Conservation (phyloP, 1,140 invertebrate genomes). For the Scaptomyza montana region DNA sequence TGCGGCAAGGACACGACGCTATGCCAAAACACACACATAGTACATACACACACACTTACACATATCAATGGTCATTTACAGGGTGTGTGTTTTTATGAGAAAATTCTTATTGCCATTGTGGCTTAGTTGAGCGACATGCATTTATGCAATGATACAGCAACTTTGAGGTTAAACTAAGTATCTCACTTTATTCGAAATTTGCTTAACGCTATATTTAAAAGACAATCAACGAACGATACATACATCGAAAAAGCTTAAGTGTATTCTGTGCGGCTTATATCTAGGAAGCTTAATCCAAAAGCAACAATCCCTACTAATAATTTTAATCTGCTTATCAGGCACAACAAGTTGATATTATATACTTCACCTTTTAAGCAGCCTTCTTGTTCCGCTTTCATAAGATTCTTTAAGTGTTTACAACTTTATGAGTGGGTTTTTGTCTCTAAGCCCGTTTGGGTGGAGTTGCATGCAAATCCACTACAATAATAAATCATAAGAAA, state of each 20-base stretch:
- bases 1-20: constrained; percentile 57
- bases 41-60: constrained; percentile 37
- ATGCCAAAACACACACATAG: constrained; percentile 52
- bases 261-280: no score
- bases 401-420: background rate
- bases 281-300: no score
- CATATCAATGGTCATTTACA: constrained; percentile 46
- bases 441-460: background rate
- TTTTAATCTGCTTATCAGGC: background rate
- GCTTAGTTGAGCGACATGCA: constrained; percentile 52
- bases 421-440: background rate
- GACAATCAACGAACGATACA: no score
- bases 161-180: background rate
- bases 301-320: background rate
- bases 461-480: background rate
- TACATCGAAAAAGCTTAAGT: no score
- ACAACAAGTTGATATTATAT: background rate
- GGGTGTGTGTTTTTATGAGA: constrained; percentile 44
- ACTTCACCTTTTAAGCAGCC: background rate
- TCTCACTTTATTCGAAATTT: no score
- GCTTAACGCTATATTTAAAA: no score
- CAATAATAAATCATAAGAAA: background rate
- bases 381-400: background rate
- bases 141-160: constrained; percentile 32
- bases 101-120: constrained; percentile 37